Conservation (phyloP, 2,888 invertebrate species). For the Stictocephala bisonia region DNA sequence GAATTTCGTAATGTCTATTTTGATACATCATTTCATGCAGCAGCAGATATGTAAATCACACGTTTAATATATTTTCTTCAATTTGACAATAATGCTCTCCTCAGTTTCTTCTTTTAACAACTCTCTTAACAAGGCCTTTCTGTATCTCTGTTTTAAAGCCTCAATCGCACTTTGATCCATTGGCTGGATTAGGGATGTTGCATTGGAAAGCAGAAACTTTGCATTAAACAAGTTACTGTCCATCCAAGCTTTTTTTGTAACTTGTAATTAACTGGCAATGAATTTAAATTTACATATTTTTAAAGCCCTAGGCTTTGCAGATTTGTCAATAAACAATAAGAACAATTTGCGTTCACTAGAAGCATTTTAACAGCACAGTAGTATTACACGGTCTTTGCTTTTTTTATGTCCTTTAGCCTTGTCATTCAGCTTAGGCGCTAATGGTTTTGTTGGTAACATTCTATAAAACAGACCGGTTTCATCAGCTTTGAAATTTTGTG, state of each 20-base stretch:
- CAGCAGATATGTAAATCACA: conserved; percentile 1
- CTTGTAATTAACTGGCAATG: not conserved
- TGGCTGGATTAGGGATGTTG: too few relatives aligned
- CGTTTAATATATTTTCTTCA: not conserved
- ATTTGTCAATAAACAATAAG: not conserved
- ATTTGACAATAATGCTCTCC: not conserved
- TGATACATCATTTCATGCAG: not conserved
- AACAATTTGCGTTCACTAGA: not conserved
- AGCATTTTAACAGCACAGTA: not conserved
- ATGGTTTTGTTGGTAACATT: not conserved
- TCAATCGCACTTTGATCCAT: conserved; percentile 5
- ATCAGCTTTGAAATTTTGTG: too few relatives aligned
- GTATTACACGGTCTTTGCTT: not conserved
- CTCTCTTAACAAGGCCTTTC: not conserved
- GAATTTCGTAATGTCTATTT: conserved; percentile 1
- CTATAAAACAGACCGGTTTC: too few relatives aligned
- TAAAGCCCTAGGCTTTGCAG: too few relatives aligned
- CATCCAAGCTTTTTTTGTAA: not conserved
- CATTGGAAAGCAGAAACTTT: too few relatives aligned
- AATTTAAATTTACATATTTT: not conserved
- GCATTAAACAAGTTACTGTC: not conserved
- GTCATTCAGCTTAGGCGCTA: not conserved
- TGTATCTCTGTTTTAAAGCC: conserved; percentile 1
- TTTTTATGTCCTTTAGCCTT: not conserved
- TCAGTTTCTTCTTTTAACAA: not conserved